Evolutionary conservation across 2,888 invertebrate species (phyloP), one percentile per base, ranked within the genome.

Genomic region (Ochropacha duplaris): DNA sequence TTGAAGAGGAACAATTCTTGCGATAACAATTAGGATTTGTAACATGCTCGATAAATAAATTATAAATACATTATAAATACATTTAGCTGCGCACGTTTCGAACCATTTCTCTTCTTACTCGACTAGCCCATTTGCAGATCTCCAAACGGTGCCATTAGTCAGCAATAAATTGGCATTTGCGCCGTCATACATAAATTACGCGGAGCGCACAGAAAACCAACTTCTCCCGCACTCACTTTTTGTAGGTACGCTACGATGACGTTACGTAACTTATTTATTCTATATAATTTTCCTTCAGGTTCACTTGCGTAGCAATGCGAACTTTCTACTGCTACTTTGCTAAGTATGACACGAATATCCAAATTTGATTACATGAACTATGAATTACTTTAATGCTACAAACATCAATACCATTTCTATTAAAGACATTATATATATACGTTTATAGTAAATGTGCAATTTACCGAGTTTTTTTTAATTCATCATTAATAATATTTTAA

Each of bases 121-220:
- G 87, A 84, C 88, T 90, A 84, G 90, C 86, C 90, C 90, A 90
- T 90, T 92, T 89, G 88, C 90, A 91, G 90, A 91, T 92, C 88
- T 91, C 87, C 86, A 88, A 92, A 90, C 88, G 88, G 87, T 85
- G 81, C 90, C 87, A 92, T 92, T 92, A 92, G 90, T 92, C 92
- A 91, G 90, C 91, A 88, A 92, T 92, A 92, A 92, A 92, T 92
- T 92, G 92, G 92, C 88, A 90, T 92, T 92, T 90, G 87, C 86
- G 88, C 87, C 88, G 90, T 88, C 91, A 91, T 92, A 92, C 91
- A 92, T 92, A 92, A 91, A 92, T 92, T 90, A 91, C 86, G 79
- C 69, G 78, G 79, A 79, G 88, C 84, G 81, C 85, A 84, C 83
- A 81, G 86, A 87, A 86, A 90, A 90, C 84, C 86, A 83, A 87